Conservation (phyloP, 1,140 invertebrate species). For the Atta texana region DNA sequence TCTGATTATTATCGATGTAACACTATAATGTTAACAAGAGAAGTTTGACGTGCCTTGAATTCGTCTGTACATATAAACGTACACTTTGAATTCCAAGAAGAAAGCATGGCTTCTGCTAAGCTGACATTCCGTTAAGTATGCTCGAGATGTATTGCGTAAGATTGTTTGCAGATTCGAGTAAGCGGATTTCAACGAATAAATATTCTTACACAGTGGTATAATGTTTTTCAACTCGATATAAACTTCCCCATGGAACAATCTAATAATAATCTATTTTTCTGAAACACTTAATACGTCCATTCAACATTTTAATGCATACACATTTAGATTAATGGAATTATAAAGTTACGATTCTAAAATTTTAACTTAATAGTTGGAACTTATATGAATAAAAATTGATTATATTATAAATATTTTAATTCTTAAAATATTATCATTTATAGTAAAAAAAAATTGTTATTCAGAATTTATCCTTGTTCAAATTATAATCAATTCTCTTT, state of each 20-base stretch:
- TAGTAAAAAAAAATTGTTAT: background rate
- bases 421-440: background rate
- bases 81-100: slow-evolving; percentile 16
- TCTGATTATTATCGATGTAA: slow-evolving; percentile 1
- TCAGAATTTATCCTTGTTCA: background rate
- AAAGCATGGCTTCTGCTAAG: background rate
- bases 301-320: background rate
- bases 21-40: slow-evolving; percentile 12
- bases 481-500: background rate
- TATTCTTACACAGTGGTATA: slow-evolving; percentile 64
- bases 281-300: background rate
- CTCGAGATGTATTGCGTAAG: slow-evolving; percentile 63
- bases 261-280: background rate
- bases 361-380: too few species aligned
- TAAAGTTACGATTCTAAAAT: background rate
- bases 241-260: background rate
- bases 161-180: slow-evolving; percentile 63
- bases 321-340: background rate
- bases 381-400: background rate
- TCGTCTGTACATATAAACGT: background rate
- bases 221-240: slow-evolving; percentile 1
- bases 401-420: background rate
- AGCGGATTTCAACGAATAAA: slow-evolving; percentile 75
- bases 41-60: slow-evolving; percentile 9
- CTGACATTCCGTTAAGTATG: slow-evolving; percentile 35